phyloP scores from a whole-genome alignment of 2,888 invertebrate genomes.

The Esperia sulphurella region DNA sequence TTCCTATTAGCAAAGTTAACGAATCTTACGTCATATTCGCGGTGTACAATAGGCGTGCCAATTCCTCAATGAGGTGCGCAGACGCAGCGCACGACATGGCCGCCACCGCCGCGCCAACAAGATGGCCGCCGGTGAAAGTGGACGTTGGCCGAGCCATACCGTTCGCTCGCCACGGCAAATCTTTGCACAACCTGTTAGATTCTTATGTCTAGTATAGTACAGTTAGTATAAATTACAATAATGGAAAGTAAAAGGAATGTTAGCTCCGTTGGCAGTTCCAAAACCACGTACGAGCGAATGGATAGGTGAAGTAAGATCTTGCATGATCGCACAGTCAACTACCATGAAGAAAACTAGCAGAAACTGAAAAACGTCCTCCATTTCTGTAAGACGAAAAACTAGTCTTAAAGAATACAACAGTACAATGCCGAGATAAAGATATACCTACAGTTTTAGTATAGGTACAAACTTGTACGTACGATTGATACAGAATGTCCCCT shows the following conservation, averaged over 20 bases:
- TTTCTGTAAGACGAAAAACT: no score
- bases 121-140: conserved; percentile 73
- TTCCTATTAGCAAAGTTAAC: neutral
- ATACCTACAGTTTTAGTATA: no score
- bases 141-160: conserved; percentile 47
- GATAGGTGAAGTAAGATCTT: no score
- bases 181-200: conserved; percentile 31
- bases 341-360: no score
- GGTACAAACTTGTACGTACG: no score
- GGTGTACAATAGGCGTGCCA: conserved; percentile 52
- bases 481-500: no score
- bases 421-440: no score
- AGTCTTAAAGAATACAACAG: no score
- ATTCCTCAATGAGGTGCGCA: conserved; percentile 51
- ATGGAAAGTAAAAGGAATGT: neutral
- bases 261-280: no score
- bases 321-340: no score
- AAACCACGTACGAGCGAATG: no score
- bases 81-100: conserved; percentile 44
- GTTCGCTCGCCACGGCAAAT: conserved; percentile 33
- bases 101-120: conserved; percentile 48
- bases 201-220: neutral
- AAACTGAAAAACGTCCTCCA: no score
- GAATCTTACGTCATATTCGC: conserved; percentile 30
- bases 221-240: neutral